Evolutionary conservation across 2,888 invertebrate species (phyloP).

Genomic region (Arrhopalites spinosus): DNA sequence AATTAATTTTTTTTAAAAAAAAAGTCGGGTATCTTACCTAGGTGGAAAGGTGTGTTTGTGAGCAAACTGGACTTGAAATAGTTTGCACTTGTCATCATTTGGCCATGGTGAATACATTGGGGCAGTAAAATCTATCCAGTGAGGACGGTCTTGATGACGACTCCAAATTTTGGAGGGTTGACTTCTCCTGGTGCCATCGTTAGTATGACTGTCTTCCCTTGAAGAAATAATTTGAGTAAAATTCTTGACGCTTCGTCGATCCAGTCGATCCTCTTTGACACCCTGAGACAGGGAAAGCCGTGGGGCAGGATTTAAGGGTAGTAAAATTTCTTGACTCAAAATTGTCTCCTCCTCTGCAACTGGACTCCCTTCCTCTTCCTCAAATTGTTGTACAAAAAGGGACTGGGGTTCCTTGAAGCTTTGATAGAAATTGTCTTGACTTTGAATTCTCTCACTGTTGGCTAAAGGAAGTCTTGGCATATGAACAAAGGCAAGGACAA

Average conservation of each 20-base stretch:
- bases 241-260: no score
- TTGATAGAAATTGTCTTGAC: neutral
- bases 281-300: neutral
- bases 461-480: neutral
- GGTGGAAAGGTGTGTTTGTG: constrained; percentile 55
- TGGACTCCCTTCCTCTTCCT: neutral
- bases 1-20: neutral
- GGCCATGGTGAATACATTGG: constrained; percentile 53
- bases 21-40: constrained; percentile 42
- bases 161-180: constrained; percentile 54
- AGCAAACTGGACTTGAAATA: constrained; percentile 56
- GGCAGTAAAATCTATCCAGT: constrained; percentile 28
- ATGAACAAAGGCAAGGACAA: constrained; percentile 45
- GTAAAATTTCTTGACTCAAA: neutral
- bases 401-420: no score
- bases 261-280: no score
- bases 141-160: constrained; percentile 43
- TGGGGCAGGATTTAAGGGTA: neutral
- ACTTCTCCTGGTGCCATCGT: constrained; percentile 52
- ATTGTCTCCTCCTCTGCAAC: neutral
- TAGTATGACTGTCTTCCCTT: neutral
- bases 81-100: constrained; percentile 54
- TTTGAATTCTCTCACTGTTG: neutral
- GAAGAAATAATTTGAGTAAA: neutral
- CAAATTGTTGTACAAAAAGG: neutral